phyloP scores from a whole-genome alignment of 2,888 invertebrate genomes.

The Clostera curtula region DNA sequence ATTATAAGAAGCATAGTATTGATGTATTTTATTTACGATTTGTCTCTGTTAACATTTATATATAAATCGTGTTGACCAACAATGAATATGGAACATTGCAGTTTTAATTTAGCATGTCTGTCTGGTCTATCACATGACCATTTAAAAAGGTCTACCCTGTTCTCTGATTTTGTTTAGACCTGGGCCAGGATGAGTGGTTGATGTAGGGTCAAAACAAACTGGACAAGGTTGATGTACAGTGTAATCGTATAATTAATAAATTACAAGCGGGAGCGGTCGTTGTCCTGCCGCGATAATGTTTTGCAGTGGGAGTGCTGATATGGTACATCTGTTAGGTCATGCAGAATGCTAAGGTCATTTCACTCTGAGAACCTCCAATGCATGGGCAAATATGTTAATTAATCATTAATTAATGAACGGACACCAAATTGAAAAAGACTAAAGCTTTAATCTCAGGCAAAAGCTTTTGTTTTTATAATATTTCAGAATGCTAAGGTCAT shows the following conservation, averaged over 20 bases:
- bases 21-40: too few species aligned
- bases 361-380: constrained; percentile 31
- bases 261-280: constrained; percentile 62
- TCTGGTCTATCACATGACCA: constrained; percentile 37
- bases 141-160: constrained; percentile 28
- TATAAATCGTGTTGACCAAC: too few species aligned
- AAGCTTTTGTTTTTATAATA: not conserved
- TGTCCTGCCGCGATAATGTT: constrained; percentile 61
- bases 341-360: constrained; percentile 53
- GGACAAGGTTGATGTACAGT: constrained; percentile 40
- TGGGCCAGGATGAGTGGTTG: constrained; percentile 22
- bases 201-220: constrained; percentile 39
- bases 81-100: constrained; percentile 52
- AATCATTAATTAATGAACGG: not conserved
- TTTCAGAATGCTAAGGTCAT: constrained; percentile 52
- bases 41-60: too few species aligned
- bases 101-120: constrained; percentile 51
- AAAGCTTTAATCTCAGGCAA: not conserved
- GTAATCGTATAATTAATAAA: constrained; percentile 69
- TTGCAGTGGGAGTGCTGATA: constrained; percentile 60
- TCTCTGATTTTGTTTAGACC: constrained; percentile 15
- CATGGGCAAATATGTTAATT: constrained; percentile 5
- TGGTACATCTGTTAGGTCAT: constrained; percentile 61
- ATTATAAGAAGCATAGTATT: too few species aligned
- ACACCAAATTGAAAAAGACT: not conserved